Evolutionary conservation across 2,113 vertebrate genomes (phyloP), one percentile per base, ranked within the genome.

Genomic region (Narcine bancroftii): DNA sequence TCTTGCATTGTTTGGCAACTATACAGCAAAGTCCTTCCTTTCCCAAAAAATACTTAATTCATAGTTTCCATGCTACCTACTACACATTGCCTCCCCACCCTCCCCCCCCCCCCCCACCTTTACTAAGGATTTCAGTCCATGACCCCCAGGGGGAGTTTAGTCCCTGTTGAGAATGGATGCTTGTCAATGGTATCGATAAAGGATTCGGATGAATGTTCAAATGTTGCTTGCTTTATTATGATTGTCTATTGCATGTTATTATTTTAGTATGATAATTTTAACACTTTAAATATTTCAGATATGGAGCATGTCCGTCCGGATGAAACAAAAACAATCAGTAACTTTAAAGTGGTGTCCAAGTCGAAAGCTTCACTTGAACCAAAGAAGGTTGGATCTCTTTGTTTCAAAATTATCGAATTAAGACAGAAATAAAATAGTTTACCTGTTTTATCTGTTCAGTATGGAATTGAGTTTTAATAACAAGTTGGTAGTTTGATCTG

Each of bases 361-460:
- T n/a, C 93, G 92, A 81, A 94, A 89, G 33, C 72, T n/a, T 56
- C 93, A 39, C 56, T 36, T 94, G 53, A 93, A 93, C 56, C 93
- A 92, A 94, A 92, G 77, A 94, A 95, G 94, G 95, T 97, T 94
- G 95, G 39, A 83, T 66, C 63, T 66, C 21, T 29, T n/a, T 0
- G 9, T 45, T 45, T 91, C 33, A n/a, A 50, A 6, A n/a, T 42
- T 36, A 87, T 21, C 17, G 9, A n/a, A 60, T 60, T 36, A 2
- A 9, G 53, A 87, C n/a, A 60, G 9, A 83, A 33, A 39, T 75
- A 36, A 75, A 75, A 33, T 11, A 19, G 21, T 63, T 2, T 83
- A 33, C 56, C 50, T 17, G 36, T 63, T 63, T 87, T 87, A 19
- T n/a, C n/a, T 21, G 29, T 47, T 19, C 17, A 63, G 13, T 63